Base-by-base conservation (phyloP, 1,140 invertebrate species). In the Cotesia vestalis region DNA sequence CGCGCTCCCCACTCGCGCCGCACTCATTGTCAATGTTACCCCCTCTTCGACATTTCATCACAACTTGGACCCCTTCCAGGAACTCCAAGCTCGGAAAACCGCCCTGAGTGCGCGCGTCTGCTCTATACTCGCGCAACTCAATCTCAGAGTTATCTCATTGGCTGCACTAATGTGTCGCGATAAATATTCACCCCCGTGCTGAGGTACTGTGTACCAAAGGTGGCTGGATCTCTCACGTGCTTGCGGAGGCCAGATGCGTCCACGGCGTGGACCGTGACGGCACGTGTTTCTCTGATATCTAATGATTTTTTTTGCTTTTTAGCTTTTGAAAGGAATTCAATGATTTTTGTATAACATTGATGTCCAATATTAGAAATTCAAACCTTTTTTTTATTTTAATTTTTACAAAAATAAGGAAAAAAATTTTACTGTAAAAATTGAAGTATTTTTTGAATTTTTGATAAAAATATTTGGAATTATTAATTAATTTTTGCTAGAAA, bases 231-330 rank as follows among this genome's bases (percentile, higher is more conserved):
- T 46, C 59, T 17, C 61, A 40, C 61, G n/a, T 57, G 20, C 62
- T 52, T 60, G 34, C 63, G 66, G 70, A 72, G 66, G 62, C 53
- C 70, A 72, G 70, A 72, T 72, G 70, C 53, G 36, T 20, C 53
- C 62, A 17, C 11, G 35, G 40, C 66, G 62, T 35, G 12, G 14
- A 60, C n/a, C 52, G 36, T 66, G 36, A 20, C 4, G 55, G 36
- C 53, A 72, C 53, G 38, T 17, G 51, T 35, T 5, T 5, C 0
- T 20, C 5, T 63, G 4, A 8, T 46, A 52, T 11, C 12, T 51
- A 17, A 51, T 14, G 40, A 59, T 12, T 51, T 27, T 27, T 27
- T 27, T 27, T 27, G 1, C 27, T 27, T 27, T 3, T 27, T 2
- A 27, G 27, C 27, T 27, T 27, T 27, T 27, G 27, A 27, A 3